These are phyloP conservation scores for Tenthredo amoena DNA, from an alignment of 2,888 invertebrate species.

Conservation along the genomic window DNA sequence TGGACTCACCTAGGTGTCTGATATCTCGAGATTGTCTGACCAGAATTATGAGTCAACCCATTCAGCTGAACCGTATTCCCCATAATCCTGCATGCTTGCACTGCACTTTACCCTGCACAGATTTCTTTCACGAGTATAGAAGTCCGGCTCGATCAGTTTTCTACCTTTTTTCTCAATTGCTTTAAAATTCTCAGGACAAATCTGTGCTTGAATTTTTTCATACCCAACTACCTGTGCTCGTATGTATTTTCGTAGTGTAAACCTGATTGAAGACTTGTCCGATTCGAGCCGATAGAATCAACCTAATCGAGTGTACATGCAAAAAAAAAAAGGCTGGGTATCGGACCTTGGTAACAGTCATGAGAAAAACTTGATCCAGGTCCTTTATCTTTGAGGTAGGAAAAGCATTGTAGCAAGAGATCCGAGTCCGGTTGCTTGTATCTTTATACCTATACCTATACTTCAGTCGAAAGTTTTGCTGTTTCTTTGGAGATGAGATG, in stretches of 20 bases:
- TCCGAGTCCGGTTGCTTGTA: not conserved
- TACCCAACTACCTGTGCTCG: too few relatives aligned
- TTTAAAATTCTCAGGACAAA: not conserved
- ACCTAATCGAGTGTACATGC: not conserved
- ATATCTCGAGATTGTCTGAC: not conserved
- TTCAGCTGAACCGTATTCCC: not conserved
- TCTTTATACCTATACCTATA: not conserved
- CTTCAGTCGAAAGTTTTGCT: slow-evolving; percentile 14
- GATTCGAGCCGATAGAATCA: not conserved
- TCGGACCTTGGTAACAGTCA: not conserved
- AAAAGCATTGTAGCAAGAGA: not conserved
- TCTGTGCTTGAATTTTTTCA: not conserved
- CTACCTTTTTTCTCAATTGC: not conserved
- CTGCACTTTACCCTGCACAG: slow-evolving; percentile 11
- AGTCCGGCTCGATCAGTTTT: not conserved
- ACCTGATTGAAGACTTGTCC: not conserved
- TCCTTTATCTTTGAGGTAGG: slow-evolving; percentile 14
- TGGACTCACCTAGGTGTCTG: not conserved
- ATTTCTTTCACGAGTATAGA: not conserved
- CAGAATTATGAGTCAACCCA: slow-evolving; percentile 4
- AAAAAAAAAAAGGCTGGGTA: slow-evolving; percentile 8
- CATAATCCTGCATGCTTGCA: not conserved
- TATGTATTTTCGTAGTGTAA: not conserved
- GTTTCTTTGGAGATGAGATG: slow-evolving; percentile 5
- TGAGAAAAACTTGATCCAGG: slow-evolving; percentile 16